phyloP scores from a whole-genome alignment of 2,888 invertebrate species.

The Dioctria linearis region DNA sequence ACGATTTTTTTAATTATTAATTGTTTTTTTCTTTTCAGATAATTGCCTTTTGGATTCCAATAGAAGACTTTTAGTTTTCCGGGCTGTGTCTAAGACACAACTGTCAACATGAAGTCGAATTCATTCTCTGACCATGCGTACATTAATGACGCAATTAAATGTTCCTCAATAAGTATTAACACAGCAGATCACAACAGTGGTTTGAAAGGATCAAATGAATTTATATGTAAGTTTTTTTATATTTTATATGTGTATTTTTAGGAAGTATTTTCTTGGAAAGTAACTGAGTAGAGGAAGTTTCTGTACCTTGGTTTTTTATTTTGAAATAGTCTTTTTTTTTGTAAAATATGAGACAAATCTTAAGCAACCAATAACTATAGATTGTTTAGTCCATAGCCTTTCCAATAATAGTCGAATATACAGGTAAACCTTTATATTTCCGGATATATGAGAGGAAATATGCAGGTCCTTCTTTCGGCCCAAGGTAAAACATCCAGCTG shows the following conservation, averaged over 20 bases:
- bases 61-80: not conserved
- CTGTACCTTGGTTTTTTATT: too few relatives aligned
- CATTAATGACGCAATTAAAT: slow-evolving; percentile 69
- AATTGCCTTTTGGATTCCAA: not conserved
- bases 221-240: slow-evolving; percentile 68
- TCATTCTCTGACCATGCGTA: slow-evolving; percentile 66
- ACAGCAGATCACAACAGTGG: slow-evolving; percentile 69
- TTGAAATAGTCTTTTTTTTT: too few relatives aligned
- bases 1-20: not conserved
- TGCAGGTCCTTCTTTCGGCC: too few relatives aligned
- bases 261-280: too few relatives aligned
- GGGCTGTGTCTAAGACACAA: not conserved
- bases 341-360: too few relatives aligned
- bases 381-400: too few relatives aligned
- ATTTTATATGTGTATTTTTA: not conserved
- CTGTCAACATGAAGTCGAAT: slow-evolving; percentile 39
- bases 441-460: too few relatives aligned
- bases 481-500: too few relatives aligned
- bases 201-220: slow-evolving; percentile 75
- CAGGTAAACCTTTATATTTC: too few relatives aligned
- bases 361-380: too few relatives aligned
- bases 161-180: slow-evolving; percentile 68
- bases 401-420: too few relatives aligned
- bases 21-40: slow-evolving; percentile 21
- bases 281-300: not conserved